Percentiles rank a stretch among this genome's conserved stretches.
phyloP scores from a whole-genome alignment of 2,888 invertebrate genomes.

The Epinotia nisella region DNA sequence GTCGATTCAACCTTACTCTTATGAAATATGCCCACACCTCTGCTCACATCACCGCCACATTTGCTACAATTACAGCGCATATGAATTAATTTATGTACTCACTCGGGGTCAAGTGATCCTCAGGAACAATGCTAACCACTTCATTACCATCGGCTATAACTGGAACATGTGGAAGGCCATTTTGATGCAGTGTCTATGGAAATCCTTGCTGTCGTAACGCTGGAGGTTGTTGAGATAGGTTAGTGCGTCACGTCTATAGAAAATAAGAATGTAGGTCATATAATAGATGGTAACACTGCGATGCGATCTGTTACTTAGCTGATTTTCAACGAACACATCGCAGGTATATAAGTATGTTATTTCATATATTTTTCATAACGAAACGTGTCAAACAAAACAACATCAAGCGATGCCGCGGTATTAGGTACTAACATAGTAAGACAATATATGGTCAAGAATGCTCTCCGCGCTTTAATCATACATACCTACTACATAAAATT shows the following conservation, averaged over 20 bases:
- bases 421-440: background rate
- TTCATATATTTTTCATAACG: background rate
- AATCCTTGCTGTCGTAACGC: conserved; percentile 36
- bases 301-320: background rate
- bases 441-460: conserved; percentile 29
- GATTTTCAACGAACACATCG: no score
- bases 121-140: conserved; percentile 80
- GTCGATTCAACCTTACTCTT: background rate
- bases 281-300: background rate
- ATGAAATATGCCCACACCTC: conserved; percentile 4
- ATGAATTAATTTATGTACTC: conserved; percentile 42
- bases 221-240: conserved; percentile 19
- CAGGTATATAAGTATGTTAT: no score
- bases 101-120: conserved; percentile 74
- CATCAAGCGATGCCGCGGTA: conserved; percentile 3
- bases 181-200: conserved; percentile 43
- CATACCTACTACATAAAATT: conserved; percentile 20
- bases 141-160: conserved; percentile 76
- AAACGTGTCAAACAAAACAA: background rate
- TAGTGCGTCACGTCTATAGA: background rate
- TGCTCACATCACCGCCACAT: conserved; percentile 30
- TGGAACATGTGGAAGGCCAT: conserved; percentile 74
- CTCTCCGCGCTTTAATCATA: conserved; percentile 1
- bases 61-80: conserved; percentile 41
- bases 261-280: background rate